These are phyloP conservation scores for Sericinus montela DNA, from an alignment of 2,888 invertebrate species.

Conservation along the genomic window DNA sequence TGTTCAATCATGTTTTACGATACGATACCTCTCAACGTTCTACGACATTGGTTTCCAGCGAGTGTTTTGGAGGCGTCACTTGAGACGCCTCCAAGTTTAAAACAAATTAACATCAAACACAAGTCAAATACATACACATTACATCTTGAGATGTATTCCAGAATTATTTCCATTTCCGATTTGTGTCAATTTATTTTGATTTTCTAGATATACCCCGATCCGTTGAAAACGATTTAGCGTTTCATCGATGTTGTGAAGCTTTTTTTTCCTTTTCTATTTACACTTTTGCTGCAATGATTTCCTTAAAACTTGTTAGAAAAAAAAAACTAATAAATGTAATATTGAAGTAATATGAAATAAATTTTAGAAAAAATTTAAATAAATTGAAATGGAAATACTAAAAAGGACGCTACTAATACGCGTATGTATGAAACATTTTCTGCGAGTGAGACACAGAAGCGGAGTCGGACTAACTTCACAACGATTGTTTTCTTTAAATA, in stretches of 20 bases:
- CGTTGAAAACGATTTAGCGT: conserved; percentile 1
- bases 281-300: neutral
- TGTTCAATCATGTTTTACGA: too few species aligned
- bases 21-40: too few species aligned
- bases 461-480: too few species aligned
- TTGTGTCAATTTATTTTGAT: conserved; percentile 4
- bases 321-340: too few species aligned
- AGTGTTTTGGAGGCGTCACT: neutral
- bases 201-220: conserved; percentile 2
- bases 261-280: neutral
- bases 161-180: neutral
- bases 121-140: conserved; percentile 8
- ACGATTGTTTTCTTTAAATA: too few species aligned
- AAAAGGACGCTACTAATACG: too few species aligned
- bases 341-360: too few species aligned
- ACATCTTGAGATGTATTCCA: conserved; percentile 1
- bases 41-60: neutral
- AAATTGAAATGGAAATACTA: too few species aligned
- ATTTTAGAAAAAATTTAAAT: too few species aligned
- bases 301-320: neutral
- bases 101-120: neutral
- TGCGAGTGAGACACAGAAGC: too few species aligned
- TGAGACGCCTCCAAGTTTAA: neutral
- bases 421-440: too few species aligned
- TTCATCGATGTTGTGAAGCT: conserved; percentile 14